These are phyloP conservation scores for Cydia strobilella DNA, from an alignment of 1,140 invertebrate species.

Conservation along the genomic window DNA sequence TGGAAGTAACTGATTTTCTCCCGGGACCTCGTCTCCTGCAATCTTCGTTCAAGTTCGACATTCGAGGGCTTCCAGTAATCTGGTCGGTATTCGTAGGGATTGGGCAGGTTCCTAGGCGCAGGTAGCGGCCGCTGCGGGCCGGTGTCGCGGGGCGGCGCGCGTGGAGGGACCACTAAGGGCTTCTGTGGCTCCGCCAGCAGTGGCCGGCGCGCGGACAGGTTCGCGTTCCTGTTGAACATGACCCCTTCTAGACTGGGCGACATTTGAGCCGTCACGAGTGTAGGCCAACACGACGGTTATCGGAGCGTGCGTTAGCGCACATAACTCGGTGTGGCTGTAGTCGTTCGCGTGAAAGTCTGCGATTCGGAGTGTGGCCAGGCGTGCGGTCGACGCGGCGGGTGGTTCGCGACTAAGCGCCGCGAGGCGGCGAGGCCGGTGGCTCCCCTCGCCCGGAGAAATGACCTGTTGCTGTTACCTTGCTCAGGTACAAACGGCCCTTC, in stretches of 20 bases:
- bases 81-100: conserved; percentile 60
- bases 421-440: conserved; percentile 38
- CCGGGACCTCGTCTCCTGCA: conserved; percentile 68
- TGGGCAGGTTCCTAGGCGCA: conserved; percentile 55
- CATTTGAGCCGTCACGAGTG: conserved; percentile 73
- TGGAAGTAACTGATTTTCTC: conserved; percentile 76
- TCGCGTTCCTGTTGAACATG: conserved; percentile 77
- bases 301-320: conserved; percentile 69
- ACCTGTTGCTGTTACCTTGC: conserved; percentile 77
- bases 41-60: conserved; percentile 72
- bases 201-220: conserved; percentile 74
- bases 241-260: conserved; percentile 76
- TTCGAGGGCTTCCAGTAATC: conserved; percentile 75
- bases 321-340: conserved; percentile 62
- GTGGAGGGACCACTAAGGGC: conserved; percentile 68
- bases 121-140: conserved; percentile 61
- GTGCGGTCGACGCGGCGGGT: conserved; percentile 45
- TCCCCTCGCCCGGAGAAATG: conserved; percentile 66
- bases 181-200: conserved; percentile 74
- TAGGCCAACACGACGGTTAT: conserved; percentile 49
- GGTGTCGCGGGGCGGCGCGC: conserved; percentile 69
- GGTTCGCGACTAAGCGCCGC: conserved; percentile 47
- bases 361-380: conserved; percentile 40
- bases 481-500: conserved; percentile 69
- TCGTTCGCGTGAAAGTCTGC: conserved; percentile 62